Base-by-base conservation (phyloP, 2,797 vertebrate genomes). In the Gadopsis marmoratus region DNA sequence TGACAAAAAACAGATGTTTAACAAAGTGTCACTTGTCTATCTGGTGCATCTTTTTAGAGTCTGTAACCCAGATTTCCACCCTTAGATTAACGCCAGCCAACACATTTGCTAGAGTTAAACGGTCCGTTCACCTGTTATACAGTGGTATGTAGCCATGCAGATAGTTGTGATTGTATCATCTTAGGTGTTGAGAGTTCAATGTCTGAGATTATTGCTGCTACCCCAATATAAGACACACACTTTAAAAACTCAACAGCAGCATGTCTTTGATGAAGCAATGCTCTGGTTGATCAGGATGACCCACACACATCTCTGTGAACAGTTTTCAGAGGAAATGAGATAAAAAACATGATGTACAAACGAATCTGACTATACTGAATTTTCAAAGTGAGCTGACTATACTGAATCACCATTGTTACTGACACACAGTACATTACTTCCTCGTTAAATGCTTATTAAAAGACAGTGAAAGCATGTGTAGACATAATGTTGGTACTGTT, bases 1-100 rank as follows among this genome's bases (percentile, higher is more conserved):
- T 0, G 53, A 86, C 78, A 86, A 71, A 81, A 77, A 82, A 61
- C 74, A 73, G 71, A 85, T 86, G 78, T 82, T 74, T 72, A 60
- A 69, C n/a, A 55, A 70, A 73, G 62, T 79, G 72, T 82, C 82
- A 72, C 68, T 79, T 62, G 39, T 71, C 43, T 66, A 37, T 65
- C 50, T 47, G 62, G 19, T 45, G 56, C 51, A 77, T 77, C 47
- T 62, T 62, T 70, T 72, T 16, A 66, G 35, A 64, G 56, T 58
- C 47, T 66, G 16, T 66, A 62, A 63, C 74, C 41, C n/a, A 61
- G 23, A 51, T 71, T 51, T 75, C 45, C 19, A 48, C 29, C 19
- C 14, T 61, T 31, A 69, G 29, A 66, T 71, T 35, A 78, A 74
- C 26, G 70, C 43, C 48, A 64, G 23, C 10, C 64, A 56, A 61